These are phyloP conservation scores for Rhineura floridana DNA, from an alignment of 2,113 vertebrate species.

Conservation along the genomic window DNA sequence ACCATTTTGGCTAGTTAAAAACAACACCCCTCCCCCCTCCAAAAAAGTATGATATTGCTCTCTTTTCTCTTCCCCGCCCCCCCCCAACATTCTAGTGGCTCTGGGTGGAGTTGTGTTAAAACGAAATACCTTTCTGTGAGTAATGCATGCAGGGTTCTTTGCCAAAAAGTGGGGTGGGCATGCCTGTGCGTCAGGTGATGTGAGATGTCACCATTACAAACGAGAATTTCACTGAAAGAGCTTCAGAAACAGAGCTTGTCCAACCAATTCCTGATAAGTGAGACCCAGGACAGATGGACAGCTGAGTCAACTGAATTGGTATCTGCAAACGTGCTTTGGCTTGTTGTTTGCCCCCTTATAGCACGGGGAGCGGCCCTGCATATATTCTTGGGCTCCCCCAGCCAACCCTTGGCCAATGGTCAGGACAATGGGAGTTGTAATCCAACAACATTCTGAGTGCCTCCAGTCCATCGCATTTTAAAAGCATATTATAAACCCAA, in stretches of 20 bases:
- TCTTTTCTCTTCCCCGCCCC: neutral
- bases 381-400: too few species aligned
- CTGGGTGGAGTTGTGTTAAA: neutral
- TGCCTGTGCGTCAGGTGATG: neutral
- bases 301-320: neutral
- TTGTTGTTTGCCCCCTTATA: too few species aligned
- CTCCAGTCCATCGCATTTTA: neutral
- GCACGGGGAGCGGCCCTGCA: too few species aligned
- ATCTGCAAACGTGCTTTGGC: too few species aligned
- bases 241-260: slow-evolving; percentile 12
- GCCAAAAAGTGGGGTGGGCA: neutral
- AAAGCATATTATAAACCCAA: neutral
- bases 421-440: too few species aligned
- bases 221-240: neutral
- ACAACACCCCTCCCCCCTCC: neutral
- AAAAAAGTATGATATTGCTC: neutral
- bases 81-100: neutral
- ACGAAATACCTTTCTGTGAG: neutral
- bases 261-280: neutral
- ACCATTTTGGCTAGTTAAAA: slow-evolving; percentile 29
- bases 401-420: too few species aligned
- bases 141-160: neutral
- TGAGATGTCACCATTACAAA: neutral
- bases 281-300: neutral
- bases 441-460: neutral